These are phyloP conservation scores for Vollenhovia emeryi DNA, from an alignment of 1,140 invertebrate genomes.

Conservation along the genomic window DNA sequence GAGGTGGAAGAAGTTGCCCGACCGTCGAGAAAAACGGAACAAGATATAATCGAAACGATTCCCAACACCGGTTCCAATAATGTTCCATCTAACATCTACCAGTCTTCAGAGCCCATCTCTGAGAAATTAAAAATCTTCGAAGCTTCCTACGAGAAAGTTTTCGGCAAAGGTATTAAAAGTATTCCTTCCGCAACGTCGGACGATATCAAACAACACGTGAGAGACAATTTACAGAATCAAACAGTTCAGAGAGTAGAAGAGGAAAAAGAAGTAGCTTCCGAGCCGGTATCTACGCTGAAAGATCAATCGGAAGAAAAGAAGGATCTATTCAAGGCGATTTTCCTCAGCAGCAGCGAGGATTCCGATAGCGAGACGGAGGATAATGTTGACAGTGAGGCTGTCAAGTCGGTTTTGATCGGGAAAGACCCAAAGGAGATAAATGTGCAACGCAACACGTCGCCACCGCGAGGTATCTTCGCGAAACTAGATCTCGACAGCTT, in stretches of 20 bases:
- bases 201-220: not conserved
- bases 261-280: not conserved
- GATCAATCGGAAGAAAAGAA: conserved; percentile 86
- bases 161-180: conserved; percentile 63
- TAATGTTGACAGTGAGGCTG: conserved; percentile 77
- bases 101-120: conserved; percentile 51
- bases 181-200: not conserved
- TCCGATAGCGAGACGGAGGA: conserved; percentile 83
- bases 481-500: conserved; percentile 89
- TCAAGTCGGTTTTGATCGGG: conserved; percentile 78
- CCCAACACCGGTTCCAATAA: not conserved
- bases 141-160: conserved; percentile 78
- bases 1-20: not conserved
- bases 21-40: conserved; percentile 35
- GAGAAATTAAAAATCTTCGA: conserved; percentile 78
- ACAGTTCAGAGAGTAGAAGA: not conserved
- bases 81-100: conserved; percentile 3
- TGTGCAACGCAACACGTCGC: conserved; percentile 88
- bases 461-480: conserved; percentile 91
- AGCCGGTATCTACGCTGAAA: conserved; percentile 9
- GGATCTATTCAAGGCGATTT: conserved; percentile 89
- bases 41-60: conserved; percentile 3
- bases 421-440: conserved; percentile 81
- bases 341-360: conserved; percentile 88
- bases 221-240: not conserved